Percentiles rank a stretch among this genome's conserved stretches.
Evolutionary conservation across 1,140 invertebrate genomes (phyloP).

Genomic region (Olivierus martensii): DNA sequence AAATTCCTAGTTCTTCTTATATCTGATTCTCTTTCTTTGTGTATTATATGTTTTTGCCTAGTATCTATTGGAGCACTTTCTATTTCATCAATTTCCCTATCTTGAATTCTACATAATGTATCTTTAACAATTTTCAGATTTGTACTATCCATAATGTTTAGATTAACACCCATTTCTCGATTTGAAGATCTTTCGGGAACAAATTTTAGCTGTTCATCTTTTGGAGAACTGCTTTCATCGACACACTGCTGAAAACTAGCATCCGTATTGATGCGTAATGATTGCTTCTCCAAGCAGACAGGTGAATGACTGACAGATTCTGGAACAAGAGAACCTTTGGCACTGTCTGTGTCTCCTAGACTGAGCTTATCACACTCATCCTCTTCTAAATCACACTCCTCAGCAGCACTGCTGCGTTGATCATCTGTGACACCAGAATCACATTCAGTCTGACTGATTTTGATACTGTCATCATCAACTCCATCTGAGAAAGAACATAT

Average conservation of each 20-base stretch:
- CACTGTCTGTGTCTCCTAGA: constrained; percentile 10
- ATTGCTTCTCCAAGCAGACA: constrained; percentile 2
- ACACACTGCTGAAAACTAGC: not conserved
- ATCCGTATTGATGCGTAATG: constrained; percentile 3
- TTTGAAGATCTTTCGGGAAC: not conserved
- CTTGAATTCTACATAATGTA: not conserved
- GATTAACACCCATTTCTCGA: not conserved
- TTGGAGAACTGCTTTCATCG: no score
- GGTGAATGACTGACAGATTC: constrained; percentile 10
- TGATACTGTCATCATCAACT: no score
- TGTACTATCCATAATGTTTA: not conserved
- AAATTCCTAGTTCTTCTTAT: constrained; percentile 18
- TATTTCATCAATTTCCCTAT: constrained; percentile 3
- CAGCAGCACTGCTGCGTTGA: constrained; percentile 10
- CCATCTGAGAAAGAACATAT: no score
- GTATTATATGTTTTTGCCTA: constrained; percentile 18
- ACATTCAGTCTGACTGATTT: constrained; percentile 7
- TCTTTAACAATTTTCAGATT: no score
- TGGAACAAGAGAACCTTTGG: constrained; percentile 11
- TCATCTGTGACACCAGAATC: constrained; percentile 10
- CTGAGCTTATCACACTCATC: not conserved
- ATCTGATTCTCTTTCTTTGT: constrained; percentile 16
- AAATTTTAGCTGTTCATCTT: no score
- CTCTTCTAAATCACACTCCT: constrained; percentile 12
- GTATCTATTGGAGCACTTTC: constrained; percentile 17